Base-by-base conservation (phyloP, 2,888 invertebrate genomes). In the Stenurella melanura region DNA sequence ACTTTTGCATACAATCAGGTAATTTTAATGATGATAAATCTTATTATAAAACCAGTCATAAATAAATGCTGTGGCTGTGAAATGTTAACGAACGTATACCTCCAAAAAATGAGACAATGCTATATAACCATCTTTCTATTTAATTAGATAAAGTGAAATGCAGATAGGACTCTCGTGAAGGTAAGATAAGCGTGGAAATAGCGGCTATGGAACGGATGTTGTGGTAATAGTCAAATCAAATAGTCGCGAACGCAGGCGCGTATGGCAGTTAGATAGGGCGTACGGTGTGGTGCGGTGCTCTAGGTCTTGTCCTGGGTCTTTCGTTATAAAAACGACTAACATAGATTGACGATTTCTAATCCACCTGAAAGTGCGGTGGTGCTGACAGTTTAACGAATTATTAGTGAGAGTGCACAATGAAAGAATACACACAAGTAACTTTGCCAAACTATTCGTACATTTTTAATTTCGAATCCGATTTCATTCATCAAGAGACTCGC, bases 381-480 rank as follows among this genome's bases (percentile, higher is more conserved):
- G 73, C 74, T 78, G 72, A 66, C 66, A 30, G 30, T 64, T 60
- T 15, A 34, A 50, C 54, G n/a, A 26, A 50, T 26, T 54, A 50
- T 15, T 21, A 75, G 76, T 75, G 78, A 77, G 71, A 73, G 76
- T 79, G 71, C 19, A 75, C 54, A 64, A 88, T 87, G 87, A 86
- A 87, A 79, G 89, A 89, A 80, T 89, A 92, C 87, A 90, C 92
- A 86, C 92, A 92, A 86, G 93, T 96, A 73, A 93, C 93, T 80
- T 88, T 92, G 86, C 96, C 96, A 80, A 98, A 98, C 90, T 97
- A 98, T 90, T 96, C 97, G 61, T 96, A 97, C 90, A 93, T 97
- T 88, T 97, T 99, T 91, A 95, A 96, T 87, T 98, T 98, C 88
- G 99, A 99, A 91, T 95, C 95, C 88, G 95, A 96, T 88, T 99